Evolutionary conservation across 2,888 invertebrate species (phyloP), one percentile per base, ranked within the genome.

Genomic region (Pemphredon lugubris): DNA sequence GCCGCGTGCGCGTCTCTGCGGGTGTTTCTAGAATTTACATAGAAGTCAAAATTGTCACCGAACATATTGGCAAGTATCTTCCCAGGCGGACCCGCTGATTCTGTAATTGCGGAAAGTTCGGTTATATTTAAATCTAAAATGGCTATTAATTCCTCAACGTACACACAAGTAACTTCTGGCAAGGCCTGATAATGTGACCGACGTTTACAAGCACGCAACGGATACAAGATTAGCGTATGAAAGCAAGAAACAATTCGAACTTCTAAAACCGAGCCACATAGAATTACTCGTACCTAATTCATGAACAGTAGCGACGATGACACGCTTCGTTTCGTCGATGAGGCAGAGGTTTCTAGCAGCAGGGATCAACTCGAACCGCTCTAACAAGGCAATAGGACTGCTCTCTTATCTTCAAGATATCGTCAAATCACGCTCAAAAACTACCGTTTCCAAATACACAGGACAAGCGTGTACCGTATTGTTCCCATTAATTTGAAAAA

Each of bases 331-430:
- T 48, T 13, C 32, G 14, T 11, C 21, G 45, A 2, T 13, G 11
- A 30, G 70, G 53, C 50, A 42, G n/a, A n/a, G 44, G n/a, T 57
- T 55, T 66, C 71, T 73, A 73, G 71, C 72, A 47, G 63, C 59
- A 57, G 57, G 32, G 42, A 60, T 45, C 47, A 51, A 50, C 13
- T 14, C 57, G 63, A 20, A 39, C 40, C 30, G 54, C 6, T 67
- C 55, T 60, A 70, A 58, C 70, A 70, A 70, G 51, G 30, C 57
- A 32, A 47, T 26, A 30, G 64, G 58, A 39, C 44, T 32, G 34
- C 18, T n/a, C 7, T 26, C 3, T 26, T 26, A 26, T 48, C 39
- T 55, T 50, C 51, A 34, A 34, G 54, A 45, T 26, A 30, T 13
- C 2, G 44, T 44, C 32, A n/a, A 34, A 47, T 44, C 14, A 11